Percentiles rank a stretch among this genome's conserved stretches.
Conservation (phyloP, 2,888 invertebrate species). For the Eueremaeus valkanovi region DNA sequence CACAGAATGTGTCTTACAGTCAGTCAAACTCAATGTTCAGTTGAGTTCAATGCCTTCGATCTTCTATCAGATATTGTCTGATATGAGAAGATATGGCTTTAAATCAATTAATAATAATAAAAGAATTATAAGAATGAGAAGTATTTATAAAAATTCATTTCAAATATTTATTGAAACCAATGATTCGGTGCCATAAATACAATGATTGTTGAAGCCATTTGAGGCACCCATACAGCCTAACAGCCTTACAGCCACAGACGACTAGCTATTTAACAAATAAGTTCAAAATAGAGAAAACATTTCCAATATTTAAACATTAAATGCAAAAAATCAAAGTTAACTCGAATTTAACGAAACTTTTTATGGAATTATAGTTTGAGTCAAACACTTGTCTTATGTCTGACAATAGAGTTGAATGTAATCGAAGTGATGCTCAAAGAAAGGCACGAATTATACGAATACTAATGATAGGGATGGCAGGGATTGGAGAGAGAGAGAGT, state of each 20-base stretch:
- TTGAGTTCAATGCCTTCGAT: neutral
- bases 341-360: conserved; percentile 18
- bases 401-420: neutral
- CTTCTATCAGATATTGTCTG: too few species aligned
- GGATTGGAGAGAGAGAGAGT: neutral
- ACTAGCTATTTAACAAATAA: conserved; percentile 28
- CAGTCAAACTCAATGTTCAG: neutral
- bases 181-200: conserved; percentile 20
- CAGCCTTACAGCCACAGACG: conserved; percentile 30
- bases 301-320: conserved; percentile 14
- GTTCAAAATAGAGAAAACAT: conserved; percentile 18
- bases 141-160: neutral
- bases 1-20: too few species aligned
- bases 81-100: neutral
- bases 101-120: neutral
- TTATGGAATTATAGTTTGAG: neutral
- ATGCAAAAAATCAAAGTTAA: neutral
- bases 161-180: neutral
- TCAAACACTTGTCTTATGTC: neutral
- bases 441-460: conserved; percentile 22
- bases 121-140: neutral
- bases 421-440: neutral
- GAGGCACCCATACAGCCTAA: conserved; percentile 21
- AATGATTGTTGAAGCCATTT: conserved; percentile 12
- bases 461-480: neutral